Base-by-base conservation (phyloP, 2,113 vertebrate genomes). In the Odontesthes bonariensis region DNA sequence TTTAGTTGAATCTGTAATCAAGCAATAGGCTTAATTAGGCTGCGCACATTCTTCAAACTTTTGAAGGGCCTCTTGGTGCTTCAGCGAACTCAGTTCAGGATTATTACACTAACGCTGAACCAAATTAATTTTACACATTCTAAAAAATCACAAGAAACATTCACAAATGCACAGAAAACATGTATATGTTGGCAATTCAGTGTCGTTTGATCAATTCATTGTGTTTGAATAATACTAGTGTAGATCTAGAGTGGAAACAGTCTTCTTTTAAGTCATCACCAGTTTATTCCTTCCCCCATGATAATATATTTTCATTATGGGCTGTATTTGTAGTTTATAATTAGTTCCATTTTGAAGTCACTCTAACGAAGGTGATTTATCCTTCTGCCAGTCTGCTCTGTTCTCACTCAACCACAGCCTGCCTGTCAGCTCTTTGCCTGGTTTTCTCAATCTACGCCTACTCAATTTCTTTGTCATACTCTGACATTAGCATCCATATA, bases 11-110 rank as follows among this genome's bases (percentile, higher is more conserved):
- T 47, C 9, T 32, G 16, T 17, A 16, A 46, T 69, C 44, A 69
- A 27, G 40, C 13, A 5, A 8, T 33, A 62, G 42, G 27, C 56
- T 69, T 75, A 20, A 77, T 84, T 66, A 69, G 20, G 11, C 19
- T 35, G 20, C 31, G 16, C 13, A 64, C n/a, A 53, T 68, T 73
- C 60, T 31, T 76, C 19, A 11, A 14, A 74, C 65, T n/a, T 75
- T n/a, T 67, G 16, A 79, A 70, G 46, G 8, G 19, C 42, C 67
- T 70, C 22, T 80, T 54, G 31, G 49, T 52, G 56, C 49, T 20
- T 65, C 14, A 58, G 51, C 23, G 38, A 47, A 59, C 40, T 49
- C 47, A 4, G 14, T 49, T 44, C 49, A 46, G 22, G 47, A 20
- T 79, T 67, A 8, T 0, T 46, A 57, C 12, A 61, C 17, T 32